Evolutionary conservation across 2,888 invertebrate species (phyloP), one percentile per base, ranked within the genome.

Genomic region (Agapostemon virescens): DNA sequence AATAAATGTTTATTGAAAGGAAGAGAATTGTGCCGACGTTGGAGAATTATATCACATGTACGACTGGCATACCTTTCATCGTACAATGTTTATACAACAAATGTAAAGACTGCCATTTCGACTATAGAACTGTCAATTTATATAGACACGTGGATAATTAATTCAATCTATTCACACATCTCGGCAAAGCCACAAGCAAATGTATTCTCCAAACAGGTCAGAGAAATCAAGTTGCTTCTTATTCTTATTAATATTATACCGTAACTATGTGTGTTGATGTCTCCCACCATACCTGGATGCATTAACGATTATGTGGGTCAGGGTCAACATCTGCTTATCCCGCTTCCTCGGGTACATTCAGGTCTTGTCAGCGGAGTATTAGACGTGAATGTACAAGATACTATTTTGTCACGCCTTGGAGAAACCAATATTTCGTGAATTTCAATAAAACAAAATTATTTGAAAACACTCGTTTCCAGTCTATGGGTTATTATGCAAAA

Each of bases 241-340:
- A 83, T 84, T 85, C 80, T 83, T 83, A 83, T 86, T 87, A 86
- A 84, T 85, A 78, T 79, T 80, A 84, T 81, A 82, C 72, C 71
- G 79, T 83, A 77, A 82, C 82, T 72, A 81, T 49, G 74, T 66
- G 49, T 66, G 80, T 85, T 67, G 78, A 76, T 79, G 73, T 85
- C 84, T 83, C 83, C 75, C 79, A 77, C 52, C 74, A 73, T 82
- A 77, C 81, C 82, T 83, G 74, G 87, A 87, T 88, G 88, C 89
- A 88, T 89, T 88, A 79, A 83, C 83, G 84, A 88, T 88, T 90
- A 91, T 89, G 85, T 92, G 75, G 92, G 92, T 92, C 92, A 92
- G 91, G 92, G 92, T 91, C 92, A 90, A 89, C 90, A 85, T 86
- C 88, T 86, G 84, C 82, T 86, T 87, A 87, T 89, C 84, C 85